These are phyloP conservation scores for Allacma fusca DNA, from an alignment of 2,888 invertebrate genomes.

Conservation along the genomic window DNA sequence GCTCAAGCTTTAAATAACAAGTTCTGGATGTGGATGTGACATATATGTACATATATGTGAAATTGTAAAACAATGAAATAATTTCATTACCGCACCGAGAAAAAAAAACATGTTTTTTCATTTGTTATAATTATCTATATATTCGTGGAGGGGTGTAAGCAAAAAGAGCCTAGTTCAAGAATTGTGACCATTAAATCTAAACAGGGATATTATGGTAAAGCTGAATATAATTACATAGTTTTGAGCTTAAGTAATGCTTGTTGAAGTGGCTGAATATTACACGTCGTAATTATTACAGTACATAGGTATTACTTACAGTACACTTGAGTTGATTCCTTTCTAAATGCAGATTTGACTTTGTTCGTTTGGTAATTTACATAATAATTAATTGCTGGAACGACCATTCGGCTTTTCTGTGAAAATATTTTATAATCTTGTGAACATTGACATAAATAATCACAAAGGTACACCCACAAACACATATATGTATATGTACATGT, in stretches of 20 bases:
- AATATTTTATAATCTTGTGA: conserved; percentile 4
- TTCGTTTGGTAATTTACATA: not conserved
- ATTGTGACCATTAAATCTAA: too few relatives aligned
- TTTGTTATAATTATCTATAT: too few relatives aligned
- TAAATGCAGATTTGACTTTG: not conserved
- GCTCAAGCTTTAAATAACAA: too few relatives aligned
- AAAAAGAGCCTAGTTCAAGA: too few relatives aligned
- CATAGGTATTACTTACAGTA: too few relatives aligned
- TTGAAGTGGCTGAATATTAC: not conserved
- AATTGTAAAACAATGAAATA: too few relatives aligned
- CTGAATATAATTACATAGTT: not conserved
- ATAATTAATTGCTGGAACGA: conserved; percentile 10
- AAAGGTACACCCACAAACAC: not conserved
- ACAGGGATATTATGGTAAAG: not conserved
- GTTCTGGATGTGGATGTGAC: too few relatives aligned
- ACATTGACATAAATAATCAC: conserved; percentile 16
- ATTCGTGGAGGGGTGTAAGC: too few relatives aligned
- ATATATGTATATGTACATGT: not conserved
- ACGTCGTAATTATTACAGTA: not conserved
- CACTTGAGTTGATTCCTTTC: not conserved
- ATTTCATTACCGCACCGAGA: too few relatives aligned
- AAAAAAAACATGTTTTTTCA: too few relatives aligned
- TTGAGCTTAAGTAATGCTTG: conserved; percentile 6
- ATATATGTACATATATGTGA: too few relatives aligned
- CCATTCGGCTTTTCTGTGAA: not conserved